Percentiles rank a stretch among this genome's conserved stretches.
phyloP scores from a whole-genome alignment of 2,797 vertebrate species.

The Lepus townsendii region DNA sequence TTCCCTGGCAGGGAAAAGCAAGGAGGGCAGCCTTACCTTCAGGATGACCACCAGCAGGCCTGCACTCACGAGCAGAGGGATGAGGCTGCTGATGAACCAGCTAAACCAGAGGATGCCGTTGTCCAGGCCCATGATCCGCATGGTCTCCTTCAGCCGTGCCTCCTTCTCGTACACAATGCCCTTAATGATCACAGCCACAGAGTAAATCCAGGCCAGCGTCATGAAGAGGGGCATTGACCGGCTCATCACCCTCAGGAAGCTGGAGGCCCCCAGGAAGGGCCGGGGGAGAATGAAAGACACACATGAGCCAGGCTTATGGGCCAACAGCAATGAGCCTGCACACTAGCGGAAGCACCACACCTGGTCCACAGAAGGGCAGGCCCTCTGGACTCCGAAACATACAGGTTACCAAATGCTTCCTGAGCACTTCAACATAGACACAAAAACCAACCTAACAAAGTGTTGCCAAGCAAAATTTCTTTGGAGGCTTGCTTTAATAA shows the following conservation, averaged over 20 bases:
- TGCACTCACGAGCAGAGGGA: slow-evolving; percentile 97
- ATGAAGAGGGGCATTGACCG: slow-evolving; percentile 99
- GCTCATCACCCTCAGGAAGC: slow-evolving; percentile 97
- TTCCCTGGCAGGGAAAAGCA: not conserved
- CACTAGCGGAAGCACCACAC: not conserved
- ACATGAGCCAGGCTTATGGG: not conserved
- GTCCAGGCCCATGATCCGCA: slow-evolving; percentile 98
- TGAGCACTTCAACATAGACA: fast-evolving
- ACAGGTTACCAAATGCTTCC: not conserved
- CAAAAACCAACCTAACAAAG: not conserved
- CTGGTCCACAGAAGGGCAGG: not conserved
- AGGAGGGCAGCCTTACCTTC: slow-evolving; percentile 90
- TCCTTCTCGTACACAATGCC: slow-evolving; percentile 99
- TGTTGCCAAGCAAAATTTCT: not conserved
- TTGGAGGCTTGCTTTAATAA: not conserved
- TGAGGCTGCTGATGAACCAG: slow-evolving; percentile 99
- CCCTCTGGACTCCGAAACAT: not conserved
- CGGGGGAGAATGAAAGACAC: not conserved
- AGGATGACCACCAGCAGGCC: slow-evolving; percentile 94
- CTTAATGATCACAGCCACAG: slow-evolving; percentile 98
- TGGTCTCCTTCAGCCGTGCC: slow-evolving; percentile 97
- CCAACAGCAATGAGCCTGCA: fast-evolving
- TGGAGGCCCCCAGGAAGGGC: slow-evolving; percentile 79
- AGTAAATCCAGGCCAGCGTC: slow-evolving; percentile 99
- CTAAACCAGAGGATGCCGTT: slow-evolving; percentile 97